phyloP scores from a whole-genome alignment of 2,797 vertebrate species.

The Falco rusticolus region DNA sequence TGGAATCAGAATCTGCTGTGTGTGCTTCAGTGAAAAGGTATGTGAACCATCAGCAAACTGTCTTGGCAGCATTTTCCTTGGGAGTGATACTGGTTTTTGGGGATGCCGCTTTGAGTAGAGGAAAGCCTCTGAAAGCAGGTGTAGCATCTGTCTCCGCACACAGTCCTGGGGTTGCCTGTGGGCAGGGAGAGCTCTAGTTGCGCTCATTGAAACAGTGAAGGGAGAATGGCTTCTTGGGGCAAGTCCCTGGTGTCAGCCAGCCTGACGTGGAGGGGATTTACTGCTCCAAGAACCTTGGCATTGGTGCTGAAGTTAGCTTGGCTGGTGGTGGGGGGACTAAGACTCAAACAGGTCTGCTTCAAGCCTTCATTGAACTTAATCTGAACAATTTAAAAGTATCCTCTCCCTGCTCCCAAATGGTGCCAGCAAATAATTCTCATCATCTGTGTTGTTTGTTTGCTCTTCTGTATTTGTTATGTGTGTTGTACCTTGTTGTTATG shows the following conservation, averaged over 20 bases:
- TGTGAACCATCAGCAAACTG: neutral
- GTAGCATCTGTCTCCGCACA: neutral
- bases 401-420: neutral
- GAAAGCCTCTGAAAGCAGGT: neutral
- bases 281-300: neutral
- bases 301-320: neutral
- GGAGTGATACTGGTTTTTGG: neutral
- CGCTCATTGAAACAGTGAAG: neutral
- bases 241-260: neutral
- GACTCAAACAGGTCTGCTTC: neutral
- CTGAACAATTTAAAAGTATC: neutral
- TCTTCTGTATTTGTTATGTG: neutral
- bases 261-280: neutral
- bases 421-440: neutral
- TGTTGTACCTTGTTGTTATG: neutral
- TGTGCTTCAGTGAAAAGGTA: conserved; percentile 56
- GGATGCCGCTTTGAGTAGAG: neutral
- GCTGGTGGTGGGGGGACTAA: neutral
- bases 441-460: too few relatives aligned
- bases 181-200: neutral
- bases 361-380: fast-evolving
- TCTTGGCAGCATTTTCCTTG: neutral
- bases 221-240: neutral
- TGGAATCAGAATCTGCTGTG: neutral
- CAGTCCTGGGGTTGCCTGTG: neutral